Conservation (phyloP, 2,113 vertebrate genomes). For the Pelobates fuscus region DNA sequence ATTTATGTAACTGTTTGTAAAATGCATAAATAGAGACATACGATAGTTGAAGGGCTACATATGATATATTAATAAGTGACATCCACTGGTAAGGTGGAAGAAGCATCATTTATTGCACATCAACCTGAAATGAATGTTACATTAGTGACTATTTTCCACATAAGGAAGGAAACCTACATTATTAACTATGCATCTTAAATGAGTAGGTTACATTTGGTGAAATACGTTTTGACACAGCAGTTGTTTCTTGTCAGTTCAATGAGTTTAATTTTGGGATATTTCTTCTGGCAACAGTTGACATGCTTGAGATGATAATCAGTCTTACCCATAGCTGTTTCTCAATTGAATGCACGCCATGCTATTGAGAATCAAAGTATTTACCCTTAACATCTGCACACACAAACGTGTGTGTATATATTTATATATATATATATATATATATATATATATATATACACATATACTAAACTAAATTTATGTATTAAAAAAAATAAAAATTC, state of each 20-base stretch:
- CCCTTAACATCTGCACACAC: background rate
- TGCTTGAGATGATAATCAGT: conserved; percentile 63
- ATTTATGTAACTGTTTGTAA: too few relatives aligned
- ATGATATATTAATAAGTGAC: background rate
- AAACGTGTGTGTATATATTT: too few relatives aligned
- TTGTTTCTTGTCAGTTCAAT: conserved; percentile 70
- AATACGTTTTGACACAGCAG: conserved; percentile 68
- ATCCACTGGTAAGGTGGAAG: background rate
- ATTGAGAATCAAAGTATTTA: conserved; percentile 34
- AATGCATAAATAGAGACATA: too few relatives aligned
- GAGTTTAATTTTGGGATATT: conserved; percentile 62
- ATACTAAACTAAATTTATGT: too few relatives aligned
- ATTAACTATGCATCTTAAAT: conserved; percentile 57
- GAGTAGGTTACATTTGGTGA: conserved; percentile 58
- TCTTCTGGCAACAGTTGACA: conserved; percentile 62
- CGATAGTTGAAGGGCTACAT: background rate
- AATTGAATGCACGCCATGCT: conserved; percentile 43
- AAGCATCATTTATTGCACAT: background rate
- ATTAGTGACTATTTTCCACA: conserved; percentile 5
- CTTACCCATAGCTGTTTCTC: conserved; percentile 57
- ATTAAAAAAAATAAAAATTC: too few relatives aligned
- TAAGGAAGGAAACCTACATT: conserved; percentile 48
- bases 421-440: background rate
- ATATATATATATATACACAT: too few relatives aligned
- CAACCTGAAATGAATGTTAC: background rate